Evolutionary conservation across 2,888 invertebrate genomes (phyloP), one percentile per base, ranked within the genome.

Genomic region (Lithosia quadra): DNA sequence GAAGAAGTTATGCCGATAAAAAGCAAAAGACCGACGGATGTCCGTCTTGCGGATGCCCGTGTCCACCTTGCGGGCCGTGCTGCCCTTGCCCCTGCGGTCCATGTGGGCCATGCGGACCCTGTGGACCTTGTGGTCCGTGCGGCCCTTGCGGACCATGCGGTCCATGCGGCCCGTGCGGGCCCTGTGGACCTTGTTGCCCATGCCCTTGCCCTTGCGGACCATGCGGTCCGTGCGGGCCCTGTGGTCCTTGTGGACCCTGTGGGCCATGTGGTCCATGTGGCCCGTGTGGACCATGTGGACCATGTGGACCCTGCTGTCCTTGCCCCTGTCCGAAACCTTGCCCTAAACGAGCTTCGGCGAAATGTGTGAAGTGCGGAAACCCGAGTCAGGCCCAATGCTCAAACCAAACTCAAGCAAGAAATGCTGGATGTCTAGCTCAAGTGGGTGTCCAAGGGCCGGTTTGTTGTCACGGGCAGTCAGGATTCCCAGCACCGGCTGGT

Each of bases 141-240:
- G 86, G 88, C 0, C 90, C 91, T 0, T 88, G 89, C n/a, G 88
- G 90, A 28, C 87, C 83, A 0, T 87, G 84, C 21, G 79, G 84
- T 0, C 86, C 87, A 0, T 86, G 88, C 22, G 78, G 84, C 0
- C 80, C 85, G 0, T 86, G 86, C 13, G 83, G 85, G 0, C 84
- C 86, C 0, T 85, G 86, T 10, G 83, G 85, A 0, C 84, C 86
- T 0, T 85, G 86, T 10, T 79, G 86, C 0, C 85, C 84, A 0
- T 85, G 87, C 43, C 81, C 78, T 2, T 78, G 81, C 0, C 77
- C 77, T 0, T 75, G 76, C 53, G 74, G 73, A 55, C 86, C 73
- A 0, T 63, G 71, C 55, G 86, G 88, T 0, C 90, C 91, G 0
- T 88, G 89, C n/a, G 88, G 90, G 24, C 87, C 83, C 0, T 87